Conservation (phyloP, 2,113 vertebrate species). For the Tylochromis polylepis region DNA sequence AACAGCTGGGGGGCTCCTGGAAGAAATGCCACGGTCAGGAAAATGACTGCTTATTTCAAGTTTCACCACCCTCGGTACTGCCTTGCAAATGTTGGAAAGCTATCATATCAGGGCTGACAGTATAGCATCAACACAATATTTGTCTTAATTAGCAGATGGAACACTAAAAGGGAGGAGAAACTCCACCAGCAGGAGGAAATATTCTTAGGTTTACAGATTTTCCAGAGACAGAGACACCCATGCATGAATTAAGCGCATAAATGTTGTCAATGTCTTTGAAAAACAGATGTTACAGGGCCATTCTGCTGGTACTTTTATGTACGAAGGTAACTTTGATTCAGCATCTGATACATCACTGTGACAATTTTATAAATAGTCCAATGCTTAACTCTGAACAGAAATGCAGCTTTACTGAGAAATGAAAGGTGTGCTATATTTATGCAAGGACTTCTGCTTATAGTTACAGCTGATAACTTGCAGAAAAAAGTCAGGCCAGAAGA, state of each 20-base stretch:
- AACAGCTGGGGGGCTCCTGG: slow-evolving; percentile 23
- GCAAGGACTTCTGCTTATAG: background rate
- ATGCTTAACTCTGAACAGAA: slow-evolving; percentile 9
- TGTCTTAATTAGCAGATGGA: slow-evolving; percentile 34
- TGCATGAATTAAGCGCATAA: background rate
- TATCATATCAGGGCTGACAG: slow-evolving; percentile 3
- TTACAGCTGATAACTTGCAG: background rate
- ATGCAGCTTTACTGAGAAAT: slow-evolving; percentile 27
- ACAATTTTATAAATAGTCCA: slow-evolving; percentile 58
- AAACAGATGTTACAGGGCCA: slow-evolving; percentile 14
- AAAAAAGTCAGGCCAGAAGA: background rate
- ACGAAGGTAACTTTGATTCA: slow-evolving; percentile 32
- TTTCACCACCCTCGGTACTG: slow-evolving; percentile 5
- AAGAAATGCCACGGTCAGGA: background rate
- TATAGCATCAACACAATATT: slow-evolving; percentile 18
- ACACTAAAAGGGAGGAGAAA: background rate
- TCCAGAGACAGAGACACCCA: background rate
- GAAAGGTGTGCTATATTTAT: slow-evolving; percentile 41
- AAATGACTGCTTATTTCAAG: background rate
- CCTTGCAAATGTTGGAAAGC: background rate
- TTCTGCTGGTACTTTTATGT: slow-evolving; percentile 13
- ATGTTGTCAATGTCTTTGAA: background rate
- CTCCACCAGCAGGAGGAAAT: slow-evolving; percentile 2
- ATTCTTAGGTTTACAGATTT: background rate
- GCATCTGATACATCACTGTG: slow-evolving; percentile 48